A percentile compares a stretch with the other conserved stretches of the same genome.
phyloP scores from a whole-genome alignment of 2,797 vertebrate genomes.

The Fistularia tabacaria region DNA sequence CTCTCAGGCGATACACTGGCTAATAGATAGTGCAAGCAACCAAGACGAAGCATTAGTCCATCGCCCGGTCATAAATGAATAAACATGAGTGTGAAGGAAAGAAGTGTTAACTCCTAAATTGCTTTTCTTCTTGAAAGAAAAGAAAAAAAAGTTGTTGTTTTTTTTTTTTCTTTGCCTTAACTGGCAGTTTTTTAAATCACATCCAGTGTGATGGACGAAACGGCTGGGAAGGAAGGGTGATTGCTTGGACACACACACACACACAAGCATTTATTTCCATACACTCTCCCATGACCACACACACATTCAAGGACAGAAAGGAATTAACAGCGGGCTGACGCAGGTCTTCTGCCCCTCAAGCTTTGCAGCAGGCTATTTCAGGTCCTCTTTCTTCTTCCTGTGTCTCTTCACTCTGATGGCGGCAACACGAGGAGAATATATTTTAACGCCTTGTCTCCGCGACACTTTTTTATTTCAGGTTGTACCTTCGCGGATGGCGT shows the following conservation, averaged over 20 bases:
- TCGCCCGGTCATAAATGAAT: slow-evolving; percentile 55
- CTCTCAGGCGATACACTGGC: slow-evolving; percentile 50
- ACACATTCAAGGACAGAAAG: slow-evolving; percentile 49
- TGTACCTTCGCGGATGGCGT: slow-evolving; percentile 20
- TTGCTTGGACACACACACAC: slow-evolving; percentile 35
- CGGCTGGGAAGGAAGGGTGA: slow-evolving; percentile 1
- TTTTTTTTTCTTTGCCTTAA: slow-evolving; percentile 51
- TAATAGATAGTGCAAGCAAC: slow-evolving; percentile 72
- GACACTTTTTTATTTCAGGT: slow-evolving; percentile 14
- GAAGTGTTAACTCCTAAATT: slow-evolving; percentile 59
- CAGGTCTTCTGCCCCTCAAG: slow-evolving; percentile 56
- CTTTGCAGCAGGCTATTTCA: slow-evolving; percentile 66
- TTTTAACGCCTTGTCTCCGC: slow-evolving; percentile 51
- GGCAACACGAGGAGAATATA: slow-evolving; percentile 58
- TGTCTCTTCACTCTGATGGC: slow-evolving; percentile 46
- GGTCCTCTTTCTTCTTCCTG: slow-evolving; percentile 54
- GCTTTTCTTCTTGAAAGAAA: slow-evolving; percentile 57
- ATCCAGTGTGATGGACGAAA: no score
- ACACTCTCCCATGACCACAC: slow-evolving; percentile 37
- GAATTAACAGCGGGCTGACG: slow-evolving; percentile 61
- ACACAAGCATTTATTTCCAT: slow-evolving; percentile 36
- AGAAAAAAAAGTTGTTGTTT: slow-evolving; percentile 60
- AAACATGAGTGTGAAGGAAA: slow-evolving; percentile 56
- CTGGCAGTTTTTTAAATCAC: slow-evolving; percentile 61
- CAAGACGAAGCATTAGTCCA: slow-evolving; percentile 57